Evolutionary conservation across 2,888 invertebrate species (phyloP), one percentile per base, ranked within the genome.

Genomic region (Junonia oenone): DNA sequence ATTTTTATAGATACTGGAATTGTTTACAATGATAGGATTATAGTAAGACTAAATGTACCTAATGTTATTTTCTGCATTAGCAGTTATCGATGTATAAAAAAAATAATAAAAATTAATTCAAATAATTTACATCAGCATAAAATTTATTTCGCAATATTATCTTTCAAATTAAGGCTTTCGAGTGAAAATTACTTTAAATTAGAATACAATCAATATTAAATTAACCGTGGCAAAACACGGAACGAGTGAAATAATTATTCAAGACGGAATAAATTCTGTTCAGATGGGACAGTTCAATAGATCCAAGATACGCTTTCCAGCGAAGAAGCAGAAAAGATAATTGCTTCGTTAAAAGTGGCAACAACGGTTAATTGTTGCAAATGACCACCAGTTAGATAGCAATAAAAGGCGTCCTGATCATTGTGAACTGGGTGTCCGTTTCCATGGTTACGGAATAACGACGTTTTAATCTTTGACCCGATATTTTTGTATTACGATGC

Each of bases 291-390:
- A 45, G 54, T 50, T 52, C 50, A 55, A 61, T 65, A 63, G 58
- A 49, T 54, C 47, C 26, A 43, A 59, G 63, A 63, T 62, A 63
- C 56, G 49, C 57, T 48, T 61, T 57, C 61, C 63, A 55, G 62
- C 47, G 29, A 58, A 55, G 53, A 57, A 56, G 62, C 61, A 63
- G 62, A 58, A 59, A 52, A 57, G 67, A 80, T 82, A 82, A 83
- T 83, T 81, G 81, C 69, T 75, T 83, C 80, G 76, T 82, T 82
- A 83, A 78, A 68, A 66, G 65, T 64, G 68, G 71, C 71, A 74
- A 74, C 73, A 73, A 74, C 68, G 65, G 73, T 78, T 85, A 85
- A 87, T 87, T 85, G 83, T 81, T 78, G 83, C 83, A 81, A 86
- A 85, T 81, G 77, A 73, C 66, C 63, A 71, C 68, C 71, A 72